phyloP scores from a whole-genome alignment of 2,113 vertebrate species.

The Serinus canaria region DNA sequence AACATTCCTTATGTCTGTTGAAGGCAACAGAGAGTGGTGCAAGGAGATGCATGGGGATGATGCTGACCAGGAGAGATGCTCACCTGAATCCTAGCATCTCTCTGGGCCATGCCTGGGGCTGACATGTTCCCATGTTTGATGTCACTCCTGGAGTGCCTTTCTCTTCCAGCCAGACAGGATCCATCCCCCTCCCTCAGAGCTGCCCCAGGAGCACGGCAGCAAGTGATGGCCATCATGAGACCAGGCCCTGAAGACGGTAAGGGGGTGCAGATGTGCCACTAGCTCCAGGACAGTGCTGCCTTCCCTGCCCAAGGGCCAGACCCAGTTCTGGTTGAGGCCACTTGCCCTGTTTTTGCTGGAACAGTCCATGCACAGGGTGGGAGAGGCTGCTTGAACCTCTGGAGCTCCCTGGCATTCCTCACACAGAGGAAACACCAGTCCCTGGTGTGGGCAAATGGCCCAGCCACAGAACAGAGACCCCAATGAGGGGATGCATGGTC shows the following conservation, averaged over 20 bases:
- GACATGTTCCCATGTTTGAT: accelerated
- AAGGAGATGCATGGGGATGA: neutral
- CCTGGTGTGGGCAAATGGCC: accelerated
- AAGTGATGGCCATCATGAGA: constrained; percentile 70
- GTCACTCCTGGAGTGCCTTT: neutral
- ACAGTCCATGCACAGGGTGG: accelerated
- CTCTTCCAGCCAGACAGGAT: neutral
- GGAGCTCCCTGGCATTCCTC: neutral
- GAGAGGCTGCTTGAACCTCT: neutral
- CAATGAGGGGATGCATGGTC: accelerated
- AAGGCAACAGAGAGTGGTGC: neutral
- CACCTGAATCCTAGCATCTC: neutral
- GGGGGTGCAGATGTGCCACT: neutral
- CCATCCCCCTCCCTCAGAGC: neutral
- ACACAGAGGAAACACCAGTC: accelerated
- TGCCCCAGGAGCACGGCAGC: neutral
- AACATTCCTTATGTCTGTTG: accelerated
- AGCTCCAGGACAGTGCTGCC: neutral
- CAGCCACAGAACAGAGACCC: accelerated
- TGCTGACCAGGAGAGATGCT: neutral
- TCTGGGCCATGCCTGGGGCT: neutral
- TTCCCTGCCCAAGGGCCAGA: neutral
- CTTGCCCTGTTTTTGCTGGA: neutral
- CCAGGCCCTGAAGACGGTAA: constrained; percentile 55
- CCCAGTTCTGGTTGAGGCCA: neutral